Evolutionary conservation across 2,888 invertebrate genomes (phyloP).

Genomic region (Eristalis tenax): DNA sequence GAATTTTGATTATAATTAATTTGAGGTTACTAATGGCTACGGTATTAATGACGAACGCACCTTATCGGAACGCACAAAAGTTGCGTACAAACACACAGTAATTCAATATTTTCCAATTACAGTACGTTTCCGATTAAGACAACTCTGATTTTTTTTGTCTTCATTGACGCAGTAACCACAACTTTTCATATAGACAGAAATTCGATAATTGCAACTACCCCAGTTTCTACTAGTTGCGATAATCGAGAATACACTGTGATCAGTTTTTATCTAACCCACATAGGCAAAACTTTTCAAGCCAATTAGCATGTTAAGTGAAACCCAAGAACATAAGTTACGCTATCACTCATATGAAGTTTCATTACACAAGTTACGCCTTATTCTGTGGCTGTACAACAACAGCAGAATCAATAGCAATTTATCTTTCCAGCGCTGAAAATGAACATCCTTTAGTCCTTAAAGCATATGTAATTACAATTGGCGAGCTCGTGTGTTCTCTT

Average conservation of each 20-base stretch:
- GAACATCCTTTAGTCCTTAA: constrained; percentile 43
- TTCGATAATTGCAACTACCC: too few species aligned
- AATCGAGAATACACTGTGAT: too few species aligned
- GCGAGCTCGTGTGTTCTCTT: background rate
- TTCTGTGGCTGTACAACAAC: constrained; percentile 24
- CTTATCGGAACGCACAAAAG: background rate
- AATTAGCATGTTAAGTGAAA: background rate
- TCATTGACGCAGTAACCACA: too few species aligned
- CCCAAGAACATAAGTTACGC: background rate
- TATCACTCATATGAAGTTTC: constrained; percentile 16
- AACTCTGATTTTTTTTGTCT: too few species aligned
- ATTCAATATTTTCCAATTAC: too few species aligned
- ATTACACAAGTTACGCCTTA: constrained; percentile 46
- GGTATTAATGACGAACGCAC: background rate
- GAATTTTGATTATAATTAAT: constrained; percentile 53
- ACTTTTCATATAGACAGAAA: too few species aligned
- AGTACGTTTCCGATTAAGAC: too few species aligned
- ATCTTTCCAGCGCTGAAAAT: constrained; percentile 50
- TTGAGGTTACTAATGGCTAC: background rate
- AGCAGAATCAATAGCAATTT: constrained; percentile 40
- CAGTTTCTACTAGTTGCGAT: too few species aligned
- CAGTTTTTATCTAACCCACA: background rate
- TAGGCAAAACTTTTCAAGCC: background rate
- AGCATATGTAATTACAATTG: constrained; percentile 52
- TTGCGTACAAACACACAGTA: too few species aligned